These are phyloP conservation scores for Drosophila nebulosa DNA, from an alignment of 1,140 invertebrate species.

Conservation along the genomic window DNA sequence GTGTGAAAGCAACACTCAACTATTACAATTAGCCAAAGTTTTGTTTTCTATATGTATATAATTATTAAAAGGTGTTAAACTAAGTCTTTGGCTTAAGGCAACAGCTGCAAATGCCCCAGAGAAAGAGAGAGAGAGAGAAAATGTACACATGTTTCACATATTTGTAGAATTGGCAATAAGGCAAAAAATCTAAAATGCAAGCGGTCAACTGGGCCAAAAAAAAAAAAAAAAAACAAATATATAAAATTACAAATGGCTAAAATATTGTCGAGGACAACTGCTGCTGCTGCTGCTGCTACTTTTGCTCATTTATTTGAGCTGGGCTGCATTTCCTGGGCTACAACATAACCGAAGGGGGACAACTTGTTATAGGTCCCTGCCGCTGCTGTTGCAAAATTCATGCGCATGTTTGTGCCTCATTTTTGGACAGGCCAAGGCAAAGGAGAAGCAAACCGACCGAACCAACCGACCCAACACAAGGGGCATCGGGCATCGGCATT, in stretches of 20 bases:
- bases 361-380: slow-evolving; percentile 48
- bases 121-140: background rate
- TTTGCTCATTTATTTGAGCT: slow-evolving; percentile 63
- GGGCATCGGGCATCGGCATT: slow-evolving; percentile 37
- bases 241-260: slow-evolving; percentile 70
- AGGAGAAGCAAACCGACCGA: no score
- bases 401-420: slow-evolving; percentile 75
- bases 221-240: no score
- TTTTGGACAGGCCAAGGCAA: slow-evolving; percentile 54
- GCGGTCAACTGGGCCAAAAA: slow-evolving; percentile 27
- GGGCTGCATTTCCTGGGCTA: slow-evolving; percentile 57
- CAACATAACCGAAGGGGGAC: slow-evolving; percentile 18
- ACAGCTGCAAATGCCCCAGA: slow-evolving; percentile 9
- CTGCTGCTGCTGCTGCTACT: slow-evolving; percentile 18
- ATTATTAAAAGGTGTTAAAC: slow-evolving; percentile 45
- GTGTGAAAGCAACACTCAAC: slow-evolving; percentile 55
- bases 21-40: slow-evolving; percentile 56
- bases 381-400: slow-evolving; percentile 58
- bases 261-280: slow-evolving; percentile 58
- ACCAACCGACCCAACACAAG: background rate
- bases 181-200: slow-evolving; percentile 51
- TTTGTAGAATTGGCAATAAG: slow-evolving; percentile 55
- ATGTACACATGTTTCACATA: slow-evolving; percentile 21
- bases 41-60: slow-evolving; percentile 15
- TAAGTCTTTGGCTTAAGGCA: slow-evolving; percentile 17